Base-by-base conservation (phyloP, 35 echinoderm and acorn worm species). In the Patiria miniata region DNA sequence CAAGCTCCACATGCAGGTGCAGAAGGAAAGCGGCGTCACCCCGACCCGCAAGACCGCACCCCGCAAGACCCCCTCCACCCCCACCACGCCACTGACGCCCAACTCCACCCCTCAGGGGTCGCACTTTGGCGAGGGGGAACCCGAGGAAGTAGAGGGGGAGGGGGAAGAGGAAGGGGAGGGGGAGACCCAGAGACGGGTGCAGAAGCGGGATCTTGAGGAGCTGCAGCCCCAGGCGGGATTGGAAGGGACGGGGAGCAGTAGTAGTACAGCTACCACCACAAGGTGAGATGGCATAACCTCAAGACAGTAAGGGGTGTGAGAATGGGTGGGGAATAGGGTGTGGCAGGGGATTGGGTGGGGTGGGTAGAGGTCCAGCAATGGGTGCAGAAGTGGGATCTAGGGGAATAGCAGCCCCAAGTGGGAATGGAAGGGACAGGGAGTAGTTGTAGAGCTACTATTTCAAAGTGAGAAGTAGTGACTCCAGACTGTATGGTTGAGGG, bases 1-100 rank as follows among this genome's bases (percentile, higher is more conserved):
- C 88, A 91, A 91, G 30, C 54, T 91, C 36, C 89, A 95, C 68
- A 95, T 95, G 93, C 92, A 94, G 79, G 88, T 91, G 7, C 87
- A 94, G 32, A 77, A 94, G 44, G 88, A 90, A 10, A 56, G 58
- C 30, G 39, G 87, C 0, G 39, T 83, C 2, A 42, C 88, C 50
- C 83, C 84, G 19, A 37, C 89, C 52, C 79, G 38, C 26, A 47
- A 44, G 82, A 42, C 68, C 6, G 37, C 83, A 28, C 16, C 86
- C 50, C 28, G 56, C 21, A 83, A 68, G 40, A 12, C 78, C 18
- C 79, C 57, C 8, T 61, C 36, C 1, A 40, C 55, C 21, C 37
- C 80, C 50, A 39, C 86, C 16, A 68, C 81, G 37, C 82, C 82
- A n/a, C 65, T 73, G 26, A 73, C 65, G 26, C 65, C 65, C 10